Percentiles rank a stretch among this genome's conserved stretches.
These are phyloP conservation scores for Helicolenus hilgendorfi DNA, from an alignment of 2,797 vertebrate genomes.

Conservation along the genomic window DNA sequence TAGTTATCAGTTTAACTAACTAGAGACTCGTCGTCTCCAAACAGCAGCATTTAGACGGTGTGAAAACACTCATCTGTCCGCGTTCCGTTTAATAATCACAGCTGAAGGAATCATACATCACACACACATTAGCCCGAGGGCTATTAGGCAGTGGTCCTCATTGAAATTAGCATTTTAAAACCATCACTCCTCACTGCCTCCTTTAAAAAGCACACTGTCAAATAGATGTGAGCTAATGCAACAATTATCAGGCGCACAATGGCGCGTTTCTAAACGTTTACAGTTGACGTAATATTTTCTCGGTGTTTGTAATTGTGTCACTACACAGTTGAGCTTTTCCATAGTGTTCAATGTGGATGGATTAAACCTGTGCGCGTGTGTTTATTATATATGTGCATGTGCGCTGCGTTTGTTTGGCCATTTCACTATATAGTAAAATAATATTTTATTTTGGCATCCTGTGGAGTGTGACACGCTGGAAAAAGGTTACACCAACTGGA, in stretches of 20 bases:
- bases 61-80: slow-evolving; percentile 44
- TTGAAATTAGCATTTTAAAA: slow-evolving; percentile 87
- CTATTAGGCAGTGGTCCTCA: slow-evolving; percentile 82
- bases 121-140: slow-evolving; percentile 83
- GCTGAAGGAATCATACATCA: slow-evolving; percentile 87
- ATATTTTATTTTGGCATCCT: background rate
- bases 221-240: slow-evolving; percentile 62
- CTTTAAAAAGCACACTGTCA: slow-evolving; percentile 60
- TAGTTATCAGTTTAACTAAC: slow-evolving; percentile 50
- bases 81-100: slow-evolving; percentile 89
- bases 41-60: slow-evolving; percentile 32
- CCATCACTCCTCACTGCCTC: slow-evolving; percentile 67
- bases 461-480: background rate
- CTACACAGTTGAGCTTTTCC: background rate
- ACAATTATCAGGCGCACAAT: slow-evolving; percentile 65
- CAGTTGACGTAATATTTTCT: slow-evolving; percentile 60
- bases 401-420: background rate
- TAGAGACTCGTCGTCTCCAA: slow-evolving; percentile 15
- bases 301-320: slow-evolving; percentile 49
- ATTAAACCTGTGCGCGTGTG: background rate
- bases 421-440: background rate
- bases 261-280: slow-evolving; percentile 32
- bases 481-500: background rate
- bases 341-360: background rate
- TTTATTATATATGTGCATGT: background rate